Conservation (phyloP, 2,113 vertebrate species). For the Junco hyemalis region DNA sequence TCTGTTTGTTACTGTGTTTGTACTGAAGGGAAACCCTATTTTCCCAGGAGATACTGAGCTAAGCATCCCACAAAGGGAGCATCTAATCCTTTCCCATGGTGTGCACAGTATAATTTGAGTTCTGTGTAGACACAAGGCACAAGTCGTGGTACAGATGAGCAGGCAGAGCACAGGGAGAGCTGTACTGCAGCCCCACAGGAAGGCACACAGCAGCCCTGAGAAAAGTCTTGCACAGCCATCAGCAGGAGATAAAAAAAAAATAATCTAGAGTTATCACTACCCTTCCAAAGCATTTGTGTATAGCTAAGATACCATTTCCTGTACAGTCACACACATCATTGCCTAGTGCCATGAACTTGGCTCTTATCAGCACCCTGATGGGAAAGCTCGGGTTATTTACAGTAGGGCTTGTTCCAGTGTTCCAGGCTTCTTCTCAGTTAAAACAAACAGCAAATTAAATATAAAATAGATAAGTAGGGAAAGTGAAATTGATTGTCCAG, state of each 20-base stretch:
- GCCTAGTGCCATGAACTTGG: constrained; percentile 1
- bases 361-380: constrained; percentile 30
- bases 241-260: constrained; percentile 1
- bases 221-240: not conserved
- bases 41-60: not conserved
- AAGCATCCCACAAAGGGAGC: not conserved
- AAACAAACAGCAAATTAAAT: constrained; percentile 51
- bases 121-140: not conserved
- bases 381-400: constrained; percentile 25
- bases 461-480: constrained; percentile 13
- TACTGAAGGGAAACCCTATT: not conserved
- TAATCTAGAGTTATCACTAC: not conserved
- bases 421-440: constrained; percentile 17
- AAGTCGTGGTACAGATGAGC: rapidly evolving
- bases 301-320: constrained; percentile 28
- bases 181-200: not conserved
- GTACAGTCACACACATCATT: constrained; percentile 12
- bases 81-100: not conserved
- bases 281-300: constrained; percentile 7
- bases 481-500: not conserved
- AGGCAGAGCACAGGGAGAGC: not conserved
- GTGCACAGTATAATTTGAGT: not conserved
- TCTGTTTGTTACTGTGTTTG: not conserved
- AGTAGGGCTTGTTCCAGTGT: not conserved
- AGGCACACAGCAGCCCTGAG: not conserved